Evolutionary conservation across 2,113 vertebrate genomes (phyloP).

Genomic region (Ictalurus furcatus): DNA sequence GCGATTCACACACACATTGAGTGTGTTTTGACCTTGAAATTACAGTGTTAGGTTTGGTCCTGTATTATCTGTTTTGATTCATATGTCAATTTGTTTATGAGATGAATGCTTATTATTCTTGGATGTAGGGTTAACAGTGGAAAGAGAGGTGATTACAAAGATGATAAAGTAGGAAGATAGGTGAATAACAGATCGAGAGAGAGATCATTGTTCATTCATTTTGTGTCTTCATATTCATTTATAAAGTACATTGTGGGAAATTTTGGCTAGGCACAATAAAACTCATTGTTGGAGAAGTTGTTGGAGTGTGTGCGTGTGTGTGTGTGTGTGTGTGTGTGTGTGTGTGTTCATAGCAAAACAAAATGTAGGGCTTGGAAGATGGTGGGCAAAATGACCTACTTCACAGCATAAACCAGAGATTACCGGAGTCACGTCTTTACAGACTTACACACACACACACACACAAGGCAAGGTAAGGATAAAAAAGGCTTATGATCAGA

Average conservation of each 20-base stretch:
- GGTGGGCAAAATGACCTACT: conserved; percentile 47
- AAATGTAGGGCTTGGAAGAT: conserved; percentile 20
- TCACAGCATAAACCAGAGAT: conserved; percentile 49
- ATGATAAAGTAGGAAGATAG: background rate
- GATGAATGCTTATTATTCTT: background rate
- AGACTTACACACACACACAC: background rate
- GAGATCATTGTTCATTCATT: too few relatives aligned
- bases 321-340: conserved; percentile 35
- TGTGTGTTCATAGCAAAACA: conserved; percentile 18
- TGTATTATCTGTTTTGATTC: background rate
- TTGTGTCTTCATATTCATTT: background rate
- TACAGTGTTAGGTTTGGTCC: background rate
- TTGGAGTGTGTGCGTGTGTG: conserved; percentile 11
- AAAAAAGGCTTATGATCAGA: background rate
- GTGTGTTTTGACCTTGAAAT: background rate
- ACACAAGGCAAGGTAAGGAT: background rate
- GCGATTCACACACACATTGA: background rate
- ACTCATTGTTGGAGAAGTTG: background rate
- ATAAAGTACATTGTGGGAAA: background rate
- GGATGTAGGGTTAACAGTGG: background rate
- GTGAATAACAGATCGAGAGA: background rate
- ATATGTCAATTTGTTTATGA: background rate
- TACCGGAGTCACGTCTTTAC: conserved; percentile 36
- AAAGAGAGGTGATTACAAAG: background rate
- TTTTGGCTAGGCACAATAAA: background rate